Conservation (phyloP, 2,797 vertebrate species). For the Sebastes trivittatus region DNA sequence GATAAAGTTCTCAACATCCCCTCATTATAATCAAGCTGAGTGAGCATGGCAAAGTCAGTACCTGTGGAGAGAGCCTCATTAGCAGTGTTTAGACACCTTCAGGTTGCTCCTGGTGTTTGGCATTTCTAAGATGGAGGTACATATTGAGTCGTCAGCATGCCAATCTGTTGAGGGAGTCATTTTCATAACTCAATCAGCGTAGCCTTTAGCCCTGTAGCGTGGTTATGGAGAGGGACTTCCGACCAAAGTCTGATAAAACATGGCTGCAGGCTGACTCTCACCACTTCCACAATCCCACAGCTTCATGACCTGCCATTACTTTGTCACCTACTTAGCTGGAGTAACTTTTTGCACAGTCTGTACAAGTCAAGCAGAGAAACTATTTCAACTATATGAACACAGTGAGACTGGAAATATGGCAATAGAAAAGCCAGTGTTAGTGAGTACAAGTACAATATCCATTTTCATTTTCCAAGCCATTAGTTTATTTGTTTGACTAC, state of each 20-base stretch:
- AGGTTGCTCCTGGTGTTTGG: conserved; percentile 1
- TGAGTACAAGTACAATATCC: neutral
- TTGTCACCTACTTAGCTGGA: neutral
- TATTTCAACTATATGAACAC: neutral
- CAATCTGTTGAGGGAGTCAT: neutral
- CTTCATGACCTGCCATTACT: neutral
- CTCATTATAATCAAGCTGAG: neutral
- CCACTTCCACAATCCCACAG: neutral
- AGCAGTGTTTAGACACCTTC: conserved; percentile 4
- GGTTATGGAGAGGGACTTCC: neutral
- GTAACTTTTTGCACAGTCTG: neutral
- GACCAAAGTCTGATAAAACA: neutral
- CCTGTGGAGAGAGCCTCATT: conserved; percentile 5
- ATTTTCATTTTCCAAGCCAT: neutral
- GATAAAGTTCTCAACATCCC: neutral
- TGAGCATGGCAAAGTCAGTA: neutral
- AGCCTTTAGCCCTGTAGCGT: neutral
- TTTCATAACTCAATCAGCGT: neutral
- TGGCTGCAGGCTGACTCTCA: neutral
- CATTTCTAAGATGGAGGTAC: neutral
- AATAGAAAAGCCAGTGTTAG: neutral
- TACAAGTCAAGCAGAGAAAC: neutral
- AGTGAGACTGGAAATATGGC: neutral
- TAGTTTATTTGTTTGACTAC: neutral
- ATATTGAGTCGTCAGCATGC: neutral